These are phyloP conservation scores for Scartelaos histophorus DNA, from an alignment of 2,113 vertebrate species.

Conservation along the genomic window DNA sequence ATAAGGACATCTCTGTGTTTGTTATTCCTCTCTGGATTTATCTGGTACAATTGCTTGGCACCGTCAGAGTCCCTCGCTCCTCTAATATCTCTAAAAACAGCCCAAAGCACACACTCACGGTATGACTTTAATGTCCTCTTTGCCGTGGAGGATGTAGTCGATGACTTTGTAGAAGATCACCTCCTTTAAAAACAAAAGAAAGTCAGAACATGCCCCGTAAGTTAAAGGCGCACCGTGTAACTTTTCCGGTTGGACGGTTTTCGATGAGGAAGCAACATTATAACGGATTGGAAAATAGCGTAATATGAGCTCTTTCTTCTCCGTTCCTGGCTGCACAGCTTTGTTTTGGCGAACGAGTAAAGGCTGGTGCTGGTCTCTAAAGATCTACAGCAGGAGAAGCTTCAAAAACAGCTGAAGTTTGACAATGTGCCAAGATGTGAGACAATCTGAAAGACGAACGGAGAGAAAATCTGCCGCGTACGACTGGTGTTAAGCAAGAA, in stretches of 20 bases:
- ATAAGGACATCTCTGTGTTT: too few species aligned
- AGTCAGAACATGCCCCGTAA: background rate
- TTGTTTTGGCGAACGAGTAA: background rate
- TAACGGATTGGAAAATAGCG: too few species aligned
- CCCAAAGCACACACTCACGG: conserved; percentile 68
- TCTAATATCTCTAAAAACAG: background rate
- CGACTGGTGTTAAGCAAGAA: background rate
- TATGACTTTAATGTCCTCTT: conserved; percentile 84
- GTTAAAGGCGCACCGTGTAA: too few species aligned
- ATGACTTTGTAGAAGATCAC: conserved; percentile 81
- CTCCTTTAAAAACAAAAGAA: conserved; percentile 65
- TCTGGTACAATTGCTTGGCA: too few species aligned
- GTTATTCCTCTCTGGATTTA: too few species aligned
- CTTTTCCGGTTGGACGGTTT: too few species aligned
- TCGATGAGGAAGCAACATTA: too few species aligned
- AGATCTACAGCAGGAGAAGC: background rate
- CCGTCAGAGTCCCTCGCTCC: background rate
- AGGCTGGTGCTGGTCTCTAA: background rate
- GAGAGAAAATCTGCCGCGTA: background rate
- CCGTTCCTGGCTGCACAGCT: background rate
- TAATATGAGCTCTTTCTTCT: too few species aligned
- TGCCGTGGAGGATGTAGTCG: conserved; percentile 82
- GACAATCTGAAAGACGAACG: background rate
- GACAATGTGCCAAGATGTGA: background rate
- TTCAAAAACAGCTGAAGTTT: background rate